A percentile compares a stretch with the other conserved stretches of the same genome.
These are phyloP conservation scores for Drosophila colorata DNA, from an alignment of 2,888 invertebrate genomes.

Conservation along the genomic window DNA sequence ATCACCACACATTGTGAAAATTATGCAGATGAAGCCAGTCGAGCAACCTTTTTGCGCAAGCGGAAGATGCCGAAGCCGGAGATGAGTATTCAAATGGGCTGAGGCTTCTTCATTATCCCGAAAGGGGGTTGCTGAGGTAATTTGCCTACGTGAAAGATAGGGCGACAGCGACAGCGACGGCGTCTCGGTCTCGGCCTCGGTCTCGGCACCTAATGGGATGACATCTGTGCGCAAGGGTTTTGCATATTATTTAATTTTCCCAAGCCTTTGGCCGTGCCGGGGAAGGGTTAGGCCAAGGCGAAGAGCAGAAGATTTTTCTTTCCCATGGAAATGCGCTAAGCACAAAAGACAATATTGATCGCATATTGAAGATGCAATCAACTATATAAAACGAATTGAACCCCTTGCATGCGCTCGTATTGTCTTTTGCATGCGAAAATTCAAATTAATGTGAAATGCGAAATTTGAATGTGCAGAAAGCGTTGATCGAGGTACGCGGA, in stretches of 20 bases:
- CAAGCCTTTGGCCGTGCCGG: slow-evolving; percentile 45
- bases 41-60: slow-evolving; percentile 64
- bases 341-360: slow-evolving; percentile 82
- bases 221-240: slow-evolving; percentile 68
- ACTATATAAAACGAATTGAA: slow-evolving; percentile 78
- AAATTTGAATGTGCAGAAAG: slow-evolving; percentile 63
- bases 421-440: slow-evolving; percentile 81
- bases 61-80: slow-evolving; percentile 56
- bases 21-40: slow-evolving; percentile 78
- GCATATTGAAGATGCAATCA: slow-evolving; percentile 83
- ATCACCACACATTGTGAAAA: slow-evolving; percentile 79
- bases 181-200: slow-evolving; percentile 4
- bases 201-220: slow-evolving; percentile 70
- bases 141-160: slow-evolving; percentile 78
- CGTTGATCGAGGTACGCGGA: slow-evolving; percentile 46
- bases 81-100: slow-evolving; percentile 84
- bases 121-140: slow-evolving; percentile 73
- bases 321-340: slow-evolving; percentile 82
- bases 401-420: slow-evolving; percentile 16
- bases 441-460: slow-evolving; percentile 72
- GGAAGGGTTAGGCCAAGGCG: slow-evolving; percentile 55
- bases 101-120: slow-evolving; percentile 51
- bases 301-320: slow-evolving; percentile 68
- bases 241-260: slow-evolving; percentile 83
- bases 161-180: slow-evolving; percentile 14